These are phyloP conservation scores for Pelodiscus sinensis DNA, from an alignment of 2,113 vertebrate genomes.

Conservation along the genomic window DNA sequence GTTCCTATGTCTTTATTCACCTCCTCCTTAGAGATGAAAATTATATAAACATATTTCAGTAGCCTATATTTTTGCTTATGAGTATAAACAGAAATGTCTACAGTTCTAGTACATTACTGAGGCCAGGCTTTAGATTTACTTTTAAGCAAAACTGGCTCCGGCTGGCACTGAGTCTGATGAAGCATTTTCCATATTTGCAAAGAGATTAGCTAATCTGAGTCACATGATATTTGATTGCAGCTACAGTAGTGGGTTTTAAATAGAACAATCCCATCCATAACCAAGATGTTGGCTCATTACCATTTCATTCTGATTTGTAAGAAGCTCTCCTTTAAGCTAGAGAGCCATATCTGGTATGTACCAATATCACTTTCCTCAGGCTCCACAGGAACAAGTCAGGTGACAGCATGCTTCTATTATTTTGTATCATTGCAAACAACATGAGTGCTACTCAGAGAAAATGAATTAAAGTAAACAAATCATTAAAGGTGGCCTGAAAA, in stretches of 20 bases:
- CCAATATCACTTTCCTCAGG: not conserved
- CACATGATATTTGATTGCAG: not conserved
- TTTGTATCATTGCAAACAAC: not conserved
- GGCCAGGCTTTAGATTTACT: slow-evolving; percentile 12
- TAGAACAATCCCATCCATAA: not conserved
- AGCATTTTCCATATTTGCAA: slow-evolving; percentile 18
- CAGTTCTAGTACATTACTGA: slow-evolving; percentile 1
- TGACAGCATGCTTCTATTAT: not conserved
- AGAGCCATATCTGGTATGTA: not conserved
- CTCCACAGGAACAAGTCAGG: not conserved
- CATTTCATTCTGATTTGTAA: slow-evolving; percentile 20
- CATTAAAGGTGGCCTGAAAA: slow-evolving; percentile 1
- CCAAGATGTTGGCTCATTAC: not conserved
- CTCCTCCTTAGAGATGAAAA: slow-evolving; percentile 28
- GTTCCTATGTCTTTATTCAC: not conserved
- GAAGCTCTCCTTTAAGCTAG: slow-evolving; percentile 13
- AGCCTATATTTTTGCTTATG: slow-evolving; percentile 30
- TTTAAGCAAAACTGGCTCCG: not conserved
- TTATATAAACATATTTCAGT: slow-evolving; percentile 6
- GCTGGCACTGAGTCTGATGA: not conserved
- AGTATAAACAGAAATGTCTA: not conserved
- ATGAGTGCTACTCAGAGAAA: slow-evolving; percentile 19
- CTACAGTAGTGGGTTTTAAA: not conserved
- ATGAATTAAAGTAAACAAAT: not conserved
- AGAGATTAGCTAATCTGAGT: not conserved